phyloP scores from a whole-genome alignment of 1,140 invertebrate species.

The Mizuhopecten yessoensis region DNA sequence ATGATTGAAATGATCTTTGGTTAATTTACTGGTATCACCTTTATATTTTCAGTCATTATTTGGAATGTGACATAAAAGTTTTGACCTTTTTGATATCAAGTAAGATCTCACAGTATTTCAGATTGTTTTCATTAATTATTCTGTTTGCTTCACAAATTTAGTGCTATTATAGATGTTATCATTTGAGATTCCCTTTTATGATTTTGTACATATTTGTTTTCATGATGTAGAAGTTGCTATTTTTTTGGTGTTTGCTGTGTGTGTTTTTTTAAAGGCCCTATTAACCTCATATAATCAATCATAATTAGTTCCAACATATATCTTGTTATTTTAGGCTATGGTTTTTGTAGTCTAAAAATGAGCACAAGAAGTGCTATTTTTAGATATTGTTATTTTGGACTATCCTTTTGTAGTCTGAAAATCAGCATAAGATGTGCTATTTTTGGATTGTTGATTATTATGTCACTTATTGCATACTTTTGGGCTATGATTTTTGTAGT shows the following conservation, averaged over 20 bases:
- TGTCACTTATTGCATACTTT: background rate
- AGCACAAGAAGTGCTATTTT: slow-evolving; percentile 38
- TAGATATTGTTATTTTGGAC: slow-evolving; percentile 39
- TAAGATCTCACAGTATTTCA: too few relatives aligned
- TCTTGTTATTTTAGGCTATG: slow-evolving; percentile 34
- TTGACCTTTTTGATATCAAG: too few relatives aligned
- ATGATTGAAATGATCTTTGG: too few relatives aligned
- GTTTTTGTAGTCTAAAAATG: slow-evolving; percentile 39
- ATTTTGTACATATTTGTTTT: too few relatives aligned
- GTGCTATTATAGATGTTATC: too few relatives aligned
- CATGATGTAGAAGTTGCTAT: too few relatives aligned
- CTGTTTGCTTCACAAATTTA: too few relatives aligned
- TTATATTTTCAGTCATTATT: too few relatives aligned
- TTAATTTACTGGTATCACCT: too few relatives aligned
- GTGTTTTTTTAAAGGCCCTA: background rate
- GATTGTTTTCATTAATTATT: too few relatives aligned
- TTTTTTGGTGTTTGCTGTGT: background rate
- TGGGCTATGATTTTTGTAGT: slow-evolving; percentile 38
- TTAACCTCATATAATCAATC: background rate
- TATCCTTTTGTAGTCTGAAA: slow-evolving; percentile 18
- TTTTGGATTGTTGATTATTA: slow-evolving; percentile 6
- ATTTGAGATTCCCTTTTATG: too few relatives aligned
- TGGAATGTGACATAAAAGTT: too few relatives aligned
- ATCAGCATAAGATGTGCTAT: slow-evolving; percentile 38
- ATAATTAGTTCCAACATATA: background rate